These are phyloP conservation scores for Cryptocheilus praepositus DNA, from an alignment of 2,888 invertebrate species.

Conservation along the genomic window DNA sequence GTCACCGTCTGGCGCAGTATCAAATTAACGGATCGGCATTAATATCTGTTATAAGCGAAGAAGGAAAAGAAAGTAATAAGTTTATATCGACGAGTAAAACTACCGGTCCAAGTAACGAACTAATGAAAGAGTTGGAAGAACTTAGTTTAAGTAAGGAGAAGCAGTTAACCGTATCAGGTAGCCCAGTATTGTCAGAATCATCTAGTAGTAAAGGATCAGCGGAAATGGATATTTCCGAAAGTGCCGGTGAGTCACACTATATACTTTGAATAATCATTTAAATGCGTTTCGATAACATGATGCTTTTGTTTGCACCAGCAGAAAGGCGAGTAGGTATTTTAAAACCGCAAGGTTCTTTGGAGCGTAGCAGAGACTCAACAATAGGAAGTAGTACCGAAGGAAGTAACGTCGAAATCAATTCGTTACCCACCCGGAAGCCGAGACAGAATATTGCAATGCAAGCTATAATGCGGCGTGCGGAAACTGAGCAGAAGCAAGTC, in stretches of 20 bases:
- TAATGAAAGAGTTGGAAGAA: conserved; percentile 78
- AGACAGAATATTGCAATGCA: conserved; percentile 89
- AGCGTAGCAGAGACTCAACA: conserved; percentile 77
- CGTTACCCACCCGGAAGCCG: conserved; percentile 59
- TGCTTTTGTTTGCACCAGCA: conserved; percentile 64
- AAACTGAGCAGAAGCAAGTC: conserved; percentile 82
- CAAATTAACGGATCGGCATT: conserved; percentile 72
- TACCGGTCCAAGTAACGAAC: conserved; percentile 75
- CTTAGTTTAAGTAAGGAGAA: conserved; percentile 73
- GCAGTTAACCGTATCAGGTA: conserved; percentile 52
- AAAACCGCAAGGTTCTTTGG: conserved; percentile 84
- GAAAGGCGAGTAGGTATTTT: conserved; percentile 81
- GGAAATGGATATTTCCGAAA: conserved; percentile 65
- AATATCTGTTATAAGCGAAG: conserved; percentile 61
- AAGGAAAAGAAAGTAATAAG: conserved; percentile 63
- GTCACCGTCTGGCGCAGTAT: conserved; percentile 75
- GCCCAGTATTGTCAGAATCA: conserved; percentile 71
- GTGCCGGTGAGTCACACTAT: conserved; percentile 46
- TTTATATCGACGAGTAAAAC: conserved; percentile 73
- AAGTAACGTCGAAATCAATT: conserved; percentile 52
- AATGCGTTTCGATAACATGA: no score
- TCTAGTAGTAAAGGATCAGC: conserved; percentile 69
- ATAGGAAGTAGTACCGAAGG: conserved; percentile 44
- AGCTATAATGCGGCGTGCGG: conserved; percentile 83
- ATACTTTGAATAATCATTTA: not conserved